phyloP scores from a whole-genome alignment of 2,797 vertebrate species.

The Trachops cirrhosus region DNA sequence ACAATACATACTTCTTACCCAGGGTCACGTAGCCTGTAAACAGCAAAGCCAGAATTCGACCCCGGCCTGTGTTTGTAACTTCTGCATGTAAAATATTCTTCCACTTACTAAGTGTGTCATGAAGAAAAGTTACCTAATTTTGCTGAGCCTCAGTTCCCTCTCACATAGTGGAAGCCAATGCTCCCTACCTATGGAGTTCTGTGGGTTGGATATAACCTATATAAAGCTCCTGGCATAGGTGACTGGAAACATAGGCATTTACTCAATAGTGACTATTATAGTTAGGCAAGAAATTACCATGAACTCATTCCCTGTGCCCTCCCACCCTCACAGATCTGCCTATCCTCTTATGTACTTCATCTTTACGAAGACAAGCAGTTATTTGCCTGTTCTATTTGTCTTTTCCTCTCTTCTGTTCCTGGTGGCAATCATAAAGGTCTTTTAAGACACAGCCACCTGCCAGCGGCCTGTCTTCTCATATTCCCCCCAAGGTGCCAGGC shows the following conservation, averaged over 20 bases:
- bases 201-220: not conserved
- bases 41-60: not conserved
- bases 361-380: not conserved
- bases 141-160: not conserved
- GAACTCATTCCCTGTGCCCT: not conserved
- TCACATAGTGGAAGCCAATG: not conserved
- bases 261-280: not conserved
- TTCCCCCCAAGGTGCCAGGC: not conserved
- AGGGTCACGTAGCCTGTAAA: not conserved
- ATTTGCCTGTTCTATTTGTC: not conserved
- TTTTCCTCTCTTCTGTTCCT: not conserved
- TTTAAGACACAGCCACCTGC: not conserved
- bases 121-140: not conserved
- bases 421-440: not conserved
- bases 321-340: not conserved
- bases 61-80: not conserved
- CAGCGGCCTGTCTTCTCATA: not conserved
- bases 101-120: not conserved
- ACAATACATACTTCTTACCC: not conserved
- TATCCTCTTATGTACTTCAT: accelerated
- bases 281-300: not conserved
- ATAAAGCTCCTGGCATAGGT: not conserved
- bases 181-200: not conserved
- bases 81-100: not conserved
- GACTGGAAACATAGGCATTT: not conserved